phyloP scores from a whole-genome alignment of 2,113 vertebrate genomes.

The Tragelaphus strepsiceros region DNA sequence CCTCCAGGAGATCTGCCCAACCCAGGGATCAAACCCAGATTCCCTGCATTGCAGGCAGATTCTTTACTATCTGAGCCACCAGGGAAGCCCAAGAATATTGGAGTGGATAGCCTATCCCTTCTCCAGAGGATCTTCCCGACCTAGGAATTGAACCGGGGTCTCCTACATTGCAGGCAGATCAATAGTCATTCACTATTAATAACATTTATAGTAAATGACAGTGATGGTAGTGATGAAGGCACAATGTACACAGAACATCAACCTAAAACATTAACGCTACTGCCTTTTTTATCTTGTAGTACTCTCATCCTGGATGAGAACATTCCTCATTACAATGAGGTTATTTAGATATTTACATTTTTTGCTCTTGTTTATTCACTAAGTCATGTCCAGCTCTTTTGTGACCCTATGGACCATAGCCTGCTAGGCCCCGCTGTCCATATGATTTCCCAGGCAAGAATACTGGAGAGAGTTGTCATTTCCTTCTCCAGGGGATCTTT shows the following conservation, averaged over 20 bases:
- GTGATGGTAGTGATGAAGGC: not conserved
- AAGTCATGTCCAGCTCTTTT: not conserved
- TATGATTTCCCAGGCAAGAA: not conserved
- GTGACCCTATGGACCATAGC: not conserved
- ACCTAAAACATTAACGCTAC: not conserved
- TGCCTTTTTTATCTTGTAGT: not conserved
- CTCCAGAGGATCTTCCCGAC: not conserved
- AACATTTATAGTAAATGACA: not conserved
- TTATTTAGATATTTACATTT: conserved; percentile 24
- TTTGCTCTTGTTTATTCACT: not conserved
- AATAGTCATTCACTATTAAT: not conserved
- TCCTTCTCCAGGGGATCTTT: not conserved
- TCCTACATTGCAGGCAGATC: not conserved
- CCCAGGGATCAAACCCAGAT: not conserved
- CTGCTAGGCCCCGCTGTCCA: not conserved
- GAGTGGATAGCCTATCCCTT: not conserved
- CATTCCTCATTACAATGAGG: not conserved
- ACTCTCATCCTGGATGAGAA: not conserved
- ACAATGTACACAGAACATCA: not conserved
- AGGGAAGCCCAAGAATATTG: not conserved
- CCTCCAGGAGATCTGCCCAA: not conserved
- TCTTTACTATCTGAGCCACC: not conserved
- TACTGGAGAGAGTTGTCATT: not conserved
- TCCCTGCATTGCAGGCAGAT: not conserved
- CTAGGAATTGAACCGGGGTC: not conserved